phyloP scores from a whole-genome alignment of 2,113 vertebrate genomes.

The Anser cygnoides region DNA sequence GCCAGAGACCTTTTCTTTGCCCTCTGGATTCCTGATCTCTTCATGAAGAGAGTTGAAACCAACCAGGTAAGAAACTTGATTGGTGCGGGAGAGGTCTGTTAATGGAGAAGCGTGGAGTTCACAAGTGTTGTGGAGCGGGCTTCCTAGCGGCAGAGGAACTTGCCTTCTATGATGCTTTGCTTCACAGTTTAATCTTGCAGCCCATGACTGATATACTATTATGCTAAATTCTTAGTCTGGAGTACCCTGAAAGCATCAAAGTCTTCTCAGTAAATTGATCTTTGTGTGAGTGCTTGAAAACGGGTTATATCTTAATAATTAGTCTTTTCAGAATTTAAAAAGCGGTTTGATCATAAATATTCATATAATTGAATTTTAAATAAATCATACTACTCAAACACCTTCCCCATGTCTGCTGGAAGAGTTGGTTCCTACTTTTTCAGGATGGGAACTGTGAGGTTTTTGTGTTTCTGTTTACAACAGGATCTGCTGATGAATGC shows the following conservation, averaged over 20 bases:
- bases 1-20: constrained; percentile 96
- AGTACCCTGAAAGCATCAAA: not conserved
- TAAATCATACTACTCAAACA: not conserved
- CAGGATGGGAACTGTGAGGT: not conserved
- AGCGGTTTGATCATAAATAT: not conserved
- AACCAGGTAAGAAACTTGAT: constrained; percentile 83
- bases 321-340: not conserved
- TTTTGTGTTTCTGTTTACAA: not conserved
- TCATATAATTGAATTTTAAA: not conserved
- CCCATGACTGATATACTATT: not conserved
- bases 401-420: too few relatives aligned
- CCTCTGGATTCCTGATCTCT: constrained; percentile 97
- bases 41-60: constrained; percentile 95
- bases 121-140: not conserved
- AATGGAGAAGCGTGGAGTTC: not conserved
- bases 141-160: not conserved
- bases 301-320: not conserved
- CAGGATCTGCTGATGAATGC: not conserved
- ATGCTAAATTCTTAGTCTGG: accelerated
- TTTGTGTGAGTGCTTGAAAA: not conserved
- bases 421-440: not conserved
- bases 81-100: not conserved
- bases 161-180: not conserved
- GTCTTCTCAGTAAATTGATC: not conserved
- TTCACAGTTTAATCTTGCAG: not conserved